These are phyloP conservation scores for Chromoteleia sp. DNA, from an alignment of 2,888 invertebrate species.

Conservation along the genomic window DNA sequence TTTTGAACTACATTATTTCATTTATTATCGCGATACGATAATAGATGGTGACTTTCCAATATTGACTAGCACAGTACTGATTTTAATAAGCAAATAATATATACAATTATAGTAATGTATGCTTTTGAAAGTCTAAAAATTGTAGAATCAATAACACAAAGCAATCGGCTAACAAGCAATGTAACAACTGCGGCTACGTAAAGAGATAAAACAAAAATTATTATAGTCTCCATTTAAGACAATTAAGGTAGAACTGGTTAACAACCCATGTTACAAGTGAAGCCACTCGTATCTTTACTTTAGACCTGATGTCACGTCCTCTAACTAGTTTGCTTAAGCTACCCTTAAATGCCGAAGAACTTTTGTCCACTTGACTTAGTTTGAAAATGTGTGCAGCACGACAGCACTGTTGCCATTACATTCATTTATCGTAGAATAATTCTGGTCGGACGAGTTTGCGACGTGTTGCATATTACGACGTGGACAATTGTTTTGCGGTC, in stretches of 20 bases:
- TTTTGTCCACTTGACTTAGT: constrained; percentile 66
- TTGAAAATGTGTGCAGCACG: constrained; percentile 4
- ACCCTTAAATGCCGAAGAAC: constrained; percentile 72
- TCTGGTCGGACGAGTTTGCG: constrained; percentile 69
- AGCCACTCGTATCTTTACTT: constrained; percentile 76
- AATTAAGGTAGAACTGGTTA: constrained; percentile 81
- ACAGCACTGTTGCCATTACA: constrained; percentile 58
- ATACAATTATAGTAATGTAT: no score
- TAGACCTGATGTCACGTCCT: constrained; percentile 77
- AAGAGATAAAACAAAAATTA: constrained; percentile 72
- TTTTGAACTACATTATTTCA: no score
- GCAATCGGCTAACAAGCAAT: neutral
- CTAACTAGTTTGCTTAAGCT: constrained; percentile 77
- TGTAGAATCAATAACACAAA: neutral
- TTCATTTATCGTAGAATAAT: constrained; percentile 63
- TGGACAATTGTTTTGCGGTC: constrained; percentile 74
- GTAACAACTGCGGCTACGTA: neutral
- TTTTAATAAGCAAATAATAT: no score
- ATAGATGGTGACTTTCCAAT: no score
- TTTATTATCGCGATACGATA: no score
- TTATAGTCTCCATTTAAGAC: constrained; percentile 78
- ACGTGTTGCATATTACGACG: constrained; percentile 47
- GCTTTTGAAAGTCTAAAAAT: no score
- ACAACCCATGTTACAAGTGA: constrained; percentile 79
- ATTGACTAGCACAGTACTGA: no score